Evolutionary conservation across 2,113 vertebrate genomes (phyloP).

Genomic region (Zosterops pallidus): DNA sequence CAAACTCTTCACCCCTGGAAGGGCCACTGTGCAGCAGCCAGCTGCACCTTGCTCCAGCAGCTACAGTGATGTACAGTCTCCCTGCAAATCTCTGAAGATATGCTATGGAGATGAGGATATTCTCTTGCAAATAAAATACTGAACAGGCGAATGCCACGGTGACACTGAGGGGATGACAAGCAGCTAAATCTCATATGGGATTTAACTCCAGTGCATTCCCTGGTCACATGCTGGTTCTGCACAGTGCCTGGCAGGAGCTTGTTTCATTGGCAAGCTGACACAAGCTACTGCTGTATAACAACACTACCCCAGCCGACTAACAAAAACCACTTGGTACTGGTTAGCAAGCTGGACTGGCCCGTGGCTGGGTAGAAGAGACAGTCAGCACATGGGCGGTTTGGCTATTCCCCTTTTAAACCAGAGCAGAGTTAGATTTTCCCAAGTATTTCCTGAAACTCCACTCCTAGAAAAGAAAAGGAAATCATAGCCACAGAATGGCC

Average conservation of each 20-base stretch:
- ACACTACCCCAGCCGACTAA: not conserved
- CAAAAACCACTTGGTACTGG: not conserved
- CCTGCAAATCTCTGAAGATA: not conserved
- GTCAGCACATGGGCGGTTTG: rapidly evolving
- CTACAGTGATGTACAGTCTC: not conserved
- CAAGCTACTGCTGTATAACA: not conserved
- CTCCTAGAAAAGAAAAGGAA: not conserved
- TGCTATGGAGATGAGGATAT: not conserved
- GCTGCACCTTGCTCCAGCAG: not conserved
- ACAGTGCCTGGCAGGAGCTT: not conserved
- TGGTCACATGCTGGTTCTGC: not conserved
- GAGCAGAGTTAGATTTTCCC: not conserved
- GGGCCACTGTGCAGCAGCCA: not conserved
- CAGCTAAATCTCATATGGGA: not conserved
- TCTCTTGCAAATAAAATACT: not conserved
- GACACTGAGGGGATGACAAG: not conserved
- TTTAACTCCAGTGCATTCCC: not conserved
- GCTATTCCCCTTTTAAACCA: not conserved
- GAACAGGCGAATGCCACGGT: not conserved
- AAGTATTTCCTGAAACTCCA: not conserved
- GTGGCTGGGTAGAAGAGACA: not conserved
- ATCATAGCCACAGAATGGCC: not conserved
- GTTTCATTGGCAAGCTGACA: not conserved
- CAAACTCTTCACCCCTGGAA: not conserved
- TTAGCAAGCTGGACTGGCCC: not conserved